Evolutionary conservation across 2,797 vertebrate genomes (phyloP), one percentile per base, ranked within the genome.

Genomic region (Sebastes alutus): DNA sequence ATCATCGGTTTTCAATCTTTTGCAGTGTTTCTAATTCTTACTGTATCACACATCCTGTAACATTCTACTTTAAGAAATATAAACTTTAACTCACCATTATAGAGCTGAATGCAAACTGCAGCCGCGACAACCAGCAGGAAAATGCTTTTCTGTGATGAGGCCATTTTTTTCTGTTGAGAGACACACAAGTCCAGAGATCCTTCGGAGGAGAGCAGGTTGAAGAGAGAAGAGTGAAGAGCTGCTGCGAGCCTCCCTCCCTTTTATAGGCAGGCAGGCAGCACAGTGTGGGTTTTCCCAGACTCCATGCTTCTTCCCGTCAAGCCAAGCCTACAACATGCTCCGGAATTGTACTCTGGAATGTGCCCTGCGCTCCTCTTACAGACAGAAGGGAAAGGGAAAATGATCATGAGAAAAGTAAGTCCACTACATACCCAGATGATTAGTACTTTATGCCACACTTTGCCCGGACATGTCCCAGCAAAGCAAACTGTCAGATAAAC

Each of bases 241-340:
- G 38, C 74, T 75, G 67, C 0, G 5, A 77, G 70, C 55, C 65
- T 56, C 16, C 16, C 46, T n/a, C 8, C 65, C 56, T 78, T 90
- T 94, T 95, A 94, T 94, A 46, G 14, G 35, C 35, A 38, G 13
- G 38, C 14, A 90, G 46, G 20, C 0, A 20, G 20, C 4, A 3
- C 20, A 0, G 1, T 70, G 88, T 88, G 89, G 84, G 80, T 58
- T 93, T 93, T 88, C 80, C 91, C 90, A 49, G 2, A 85, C 4
- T 4, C 80, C 78, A 69, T 49, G 76, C 25, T 46, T 76, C 72
- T 95, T 95, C 94, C 93, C 89, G 87, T 87, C 66, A 95, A 61
- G 7, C 86, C 75, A 62, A 77, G 80, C 54, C 75, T 66, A 4
- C n/a, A 42, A 58, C 29, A 42, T 52, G 1, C 22, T 68, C 38